A percentile compares a stretch with the other conserved stretches of the same genome.
Conservation (phyloP, 2,113 vertebrate species). For the Bubo bubo region DNA sequence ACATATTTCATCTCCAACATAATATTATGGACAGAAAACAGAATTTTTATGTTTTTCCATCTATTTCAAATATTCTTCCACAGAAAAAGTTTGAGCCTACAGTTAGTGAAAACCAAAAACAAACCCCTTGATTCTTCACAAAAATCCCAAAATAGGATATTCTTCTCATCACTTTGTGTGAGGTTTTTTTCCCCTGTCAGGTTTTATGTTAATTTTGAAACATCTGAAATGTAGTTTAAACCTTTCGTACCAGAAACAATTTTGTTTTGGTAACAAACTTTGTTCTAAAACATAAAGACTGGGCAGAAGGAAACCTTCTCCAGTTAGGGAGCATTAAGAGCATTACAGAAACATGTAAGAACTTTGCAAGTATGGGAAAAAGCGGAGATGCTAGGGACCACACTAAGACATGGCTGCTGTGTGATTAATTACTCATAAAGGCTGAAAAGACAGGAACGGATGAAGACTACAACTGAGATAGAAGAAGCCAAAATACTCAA, state of each 20-base stretch:
- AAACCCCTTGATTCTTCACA: neutral
- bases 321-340: neutral
- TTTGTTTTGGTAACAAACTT: neutral
- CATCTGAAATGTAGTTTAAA: neutral
- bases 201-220: neutral
- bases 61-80: neutral
- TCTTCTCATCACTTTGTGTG: neutral
- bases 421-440: slow-evolving; percentile 3
- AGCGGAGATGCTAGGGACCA: neutral
- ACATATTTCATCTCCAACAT: neutral
- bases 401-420: neutral
- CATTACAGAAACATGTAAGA: neutral
- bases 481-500: slow-evolving; percentile 1
- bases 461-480: neutral
- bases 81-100: neutral
- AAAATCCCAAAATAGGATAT: neutral
- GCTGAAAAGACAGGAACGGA: neutral
- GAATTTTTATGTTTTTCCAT: neutral
- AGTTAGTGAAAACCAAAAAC: neutral
- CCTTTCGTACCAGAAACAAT: neutral
- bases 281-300: neutral
- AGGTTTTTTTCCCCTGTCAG: too few species aligned
- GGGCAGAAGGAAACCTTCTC: neutral
- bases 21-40: neutral
- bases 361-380: neutral